Conservation (phyloP, 1,140 invertebrate genomes). For the Panagrolaimus sp. region DNA sequence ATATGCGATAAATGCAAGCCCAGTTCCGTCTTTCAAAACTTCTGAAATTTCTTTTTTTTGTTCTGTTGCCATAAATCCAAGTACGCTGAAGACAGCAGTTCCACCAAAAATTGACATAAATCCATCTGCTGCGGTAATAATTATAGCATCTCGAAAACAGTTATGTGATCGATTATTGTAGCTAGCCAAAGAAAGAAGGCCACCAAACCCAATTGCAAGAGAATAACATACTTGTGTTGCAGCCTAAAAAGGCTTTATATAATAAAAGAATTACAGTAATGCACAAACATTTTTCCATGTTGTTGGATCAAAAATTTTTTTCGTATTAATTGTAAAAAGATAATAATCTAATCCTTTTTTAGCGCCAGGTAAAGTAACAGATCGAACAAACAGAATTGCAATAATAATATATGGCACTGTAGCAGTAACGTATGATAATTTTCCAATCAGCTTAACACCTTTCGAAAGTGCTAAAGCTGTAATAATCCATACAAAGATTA, state of each 20-base stretch:
- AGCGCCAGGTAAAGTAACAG: constrained; percentile 34
- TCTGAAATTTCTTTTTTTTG: constrained; percentile 61
- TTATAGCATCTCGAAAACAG: constrained; percentile 63
- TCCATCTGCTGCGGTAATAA: constrained; percentile 68
- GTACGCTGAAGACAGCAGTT: constrained; percentile 64
- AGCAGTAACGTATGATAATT: constrained; percentile 24
- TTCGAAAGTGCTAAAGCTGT: constrained; percentile 30
- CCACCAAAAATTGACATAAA: constrained; percentile 66
- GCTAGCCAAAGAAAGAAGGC: constrained; percentile 30
- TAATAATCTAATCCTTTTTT: constrained; percentile 35
- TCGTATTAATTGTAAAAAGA: constrained; percentile 28
- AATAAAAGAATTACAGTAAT: constrained; percentile 21
- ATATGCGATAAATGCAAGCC: constrained; percentile 47
- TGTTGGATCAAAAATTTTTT: neutral
- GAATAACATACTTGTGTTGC: constrained; percentile 41
- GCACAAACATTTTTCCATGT: neutral
- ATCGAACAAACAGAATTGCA: constrained; percentile 34
- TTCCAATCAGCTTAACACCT: constrained; percentile 42
- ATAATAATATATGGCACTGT: constrained; percentile 32
- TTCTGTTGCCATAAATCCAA: constrained; percentile 65
- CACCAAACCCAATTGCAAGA: constrained; percentile 35
- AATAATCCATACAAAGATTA: constrained; percentile 35
- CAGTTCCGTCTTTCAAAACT: constrained; percentile 60
- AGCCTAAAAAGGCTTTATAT: constrained; percentile 22
- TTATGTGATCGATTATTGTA: constrained; percentile 36